Evolutionary conservation across 2,797 vertebrate species (phyloP).

Genomic region (Xiphophorus birchmanni): DNA sequence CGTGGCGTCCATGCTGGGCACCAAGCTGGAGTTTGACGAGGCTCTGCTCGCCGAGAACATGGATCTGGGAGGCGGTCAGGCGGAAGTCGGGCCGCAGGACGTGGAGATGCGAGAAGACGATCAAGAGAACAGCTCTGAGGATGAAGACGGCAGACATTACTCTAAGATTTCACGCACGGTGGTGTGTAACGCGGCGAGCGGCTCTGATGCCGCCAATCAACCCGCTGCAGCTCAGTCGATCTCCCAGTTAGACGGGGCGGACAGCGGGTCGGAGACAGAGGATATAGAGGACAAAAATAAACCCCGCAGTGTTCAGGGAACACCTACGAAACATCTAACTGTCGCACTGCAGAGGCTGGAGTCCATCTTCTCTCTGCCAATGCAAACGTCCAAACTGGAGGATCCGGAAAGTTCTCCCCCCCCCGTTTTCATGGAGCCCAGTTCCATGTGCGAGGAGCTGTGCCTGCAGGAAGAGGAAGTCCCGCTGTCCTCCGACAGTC

Average conservation of each 20-base stretch:
- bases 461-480: slow-evolving; percentile 62
- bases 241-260: slow-evolving; percentile 88
- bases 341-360: slow-evolving; percentile 65
- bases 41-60: slow-evolving; percentile 83
- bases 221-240: slow-evolving; percentile 76
- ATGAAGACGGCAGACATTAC: slow-evolving; percentile 79
- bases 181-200: slow-evolving; percentile 69
- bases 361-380: slow-evolving; percentile 37
- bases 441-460: slow-evolving; percentile 37
- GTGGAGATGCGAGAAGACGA: slow-evolving; percentile 37
- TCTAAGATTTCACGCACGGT: slow-evolving; percentile 86
- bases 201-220: slow-evolving; percentile 50
- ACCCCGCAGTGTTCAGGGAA: slow-evolving; percentile 29
- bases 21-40: slow-evolving; percentile 88
- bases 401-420: slow-evolving; percentile 19
- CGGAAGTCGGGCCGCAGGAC: slow-evolving; percentile 33
- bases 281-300: slow-evolving; percentile 63
- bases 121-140: slow-evolving; percentile 59
- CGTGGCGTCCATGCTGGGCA: slow-evolving; percentile 84
- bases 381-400: slow-evolving; percentile 22
- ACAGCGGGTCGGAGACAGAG: slow-evolving; percentile 88
- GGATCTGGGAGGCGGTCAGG: slow-evolving; percentile 56
- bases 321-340: slow-evolving; percentile 62
- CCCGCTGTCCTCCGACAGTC: slow-evolving; percentile 37
- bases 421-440: slow-evolving; percentile 34